Conservation (phyloP, 2,888 invertebrate genomes). For the Leptura quadrifasciata region DNA sequence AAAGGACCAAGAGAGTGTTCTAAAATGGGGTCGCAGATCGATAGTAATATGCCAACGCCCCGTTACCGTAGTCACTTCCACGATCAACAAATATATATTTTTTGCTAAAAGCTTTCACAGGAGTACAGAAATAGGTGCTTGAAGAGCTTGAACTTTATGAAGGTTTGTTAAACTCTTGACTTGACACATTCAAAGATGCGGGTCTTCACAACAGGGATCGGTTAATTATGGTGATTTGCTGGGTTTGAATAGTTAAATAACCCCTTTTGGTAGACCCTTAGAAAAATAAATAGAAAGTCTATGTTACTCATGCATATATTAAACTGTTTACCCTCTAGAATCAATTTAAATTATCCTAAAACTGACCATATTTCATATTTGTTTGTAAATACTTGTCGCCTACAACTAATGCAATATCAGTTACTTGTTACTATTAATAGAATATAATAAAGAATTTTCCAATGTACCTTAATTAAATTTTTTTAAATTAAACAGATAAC, state of each 20-base stretch:
- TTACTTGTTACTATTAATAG: too few relatives aligned
- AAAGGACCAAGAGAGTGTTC: constrained; percentile 59
- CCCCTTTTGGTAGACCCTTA: neutral
- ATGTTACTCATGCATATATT: too few relatives aligned
- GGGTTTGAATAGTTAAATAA: neutral
- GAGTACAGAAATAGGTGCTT: constrained; percentile 11
- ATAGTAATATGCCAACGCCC: constrained; percentile 64
- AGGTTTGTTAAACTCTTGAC: constrained; percentile 7
- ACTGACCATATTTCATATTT: too few relatives aligned
- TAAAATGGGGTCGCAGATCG: constrained; percentile 65
- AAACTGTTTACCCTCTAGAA: too few relatives aligned
- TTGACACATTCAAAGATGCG: neutral
- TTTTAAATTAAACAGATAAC: too few relatives aligned
- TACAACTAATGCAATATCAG: too few relatives aligned
- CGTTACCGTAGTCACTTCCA: constrained; percentile 46
- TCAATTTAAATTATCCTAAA: too few relatives aligned
- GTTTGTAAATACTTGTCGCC: too few relatives aligned
- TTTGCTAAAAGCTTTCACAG: constrained; percentile 19
- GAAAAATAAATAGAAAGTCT: neutral
- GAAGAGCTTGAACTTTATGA: neutral
- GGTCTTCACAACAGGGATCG: neutral
- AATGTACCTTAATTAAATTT: too few relatives aligned
- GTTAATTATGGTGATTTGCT: neutral
- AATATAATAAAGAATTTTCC: too few relatives aligned
- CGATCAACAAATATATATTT: constrained; percentile 30